Base-by-base conservation (phyloP, 2,888 invertebrate genomes). In the Acronicta psi region DNA sequence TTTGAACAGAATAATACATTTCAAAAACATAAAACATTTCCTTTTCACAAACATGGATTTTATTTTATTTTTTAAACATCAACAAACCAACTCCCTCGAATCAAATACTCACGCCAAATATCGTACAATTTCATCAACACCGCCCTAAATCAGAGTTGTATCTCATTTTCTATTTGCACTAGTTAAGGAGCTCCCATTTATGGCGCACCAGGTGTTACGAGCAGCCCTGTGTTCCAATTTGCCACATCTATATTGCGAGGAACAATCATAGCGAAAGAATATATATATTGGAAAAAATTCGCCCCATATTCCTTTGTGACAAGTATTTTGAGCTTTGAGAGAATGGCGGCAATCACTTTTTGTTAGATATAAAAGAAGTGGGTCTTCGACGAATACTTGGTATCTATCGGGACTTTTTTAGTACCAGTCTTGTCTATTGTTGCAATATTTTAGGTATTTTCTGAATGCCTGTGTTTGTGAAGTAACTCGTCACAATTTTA, bases 271-370 rank as follows among this genome's bases (percentile, higher is more conserved):
- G 25, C 16, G 47, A 36, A 49, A 29, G 51, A 46, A 60, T 53
- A 66, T n/a, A 34, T 29, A n/a, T 75, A 67, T 71, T 75, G 59
- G 46, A 63, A 61, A 74, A 75, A 70, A 52, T 46, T 43, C 34
- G 34, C 64, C 41, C 37, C 36, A 40, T 34, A 10, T 64, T 69
- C 14, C 45, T 60, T 67, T 71, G 63, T 59, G 51, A 50, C 53
- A 59, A 62, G 72, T 59, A 67, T 67, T 59, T 53, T 42, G 51
- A 43, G 44, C 46, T 46, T 46, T 52, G 40, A 54, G 31, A 23
- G 43, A 37, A 61, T 56, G 41, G 49, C 20, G 23, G 10, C 45
- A 53, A 59, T 62, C 37, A 42, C 40, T 59, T 62, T 65, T 63
- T 57, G 57, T 70, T 41, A 50, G 20, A 36, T 51, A 40, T 60